Evolutionary conservation across 2,113 vertebrate genomes (phyloP).

Genomic region (Myrmecobius fasciatus): DNA sequence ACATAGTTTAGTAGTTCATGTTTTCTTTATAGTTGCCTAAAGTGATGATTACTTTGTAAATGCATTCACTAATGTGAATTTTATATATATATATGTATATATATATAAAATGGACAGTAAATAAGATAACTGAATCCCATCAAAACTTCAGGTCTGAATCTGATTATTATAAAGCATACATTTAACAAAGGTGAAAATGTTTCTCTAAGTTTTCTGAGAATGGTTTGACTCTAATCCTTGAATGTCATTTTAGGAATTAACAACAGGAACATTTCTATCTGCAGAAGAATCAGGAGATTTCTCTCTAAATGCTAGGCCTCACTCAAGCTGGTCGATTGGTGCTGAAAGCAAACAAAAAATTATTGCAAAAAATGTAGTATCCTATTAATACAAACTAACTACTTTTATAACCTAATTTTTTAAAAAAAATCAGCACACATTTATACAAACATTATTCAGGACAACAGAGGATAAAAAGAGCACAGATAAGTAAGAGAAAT

Average conservation of each 20-base stretch:
- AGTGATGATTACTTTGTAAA: neutral
- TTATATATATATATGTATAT: neutral
- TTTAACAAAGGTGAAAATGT: neutral
- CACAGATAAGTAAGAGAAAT: neutral
- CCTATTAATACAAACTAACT: neutral
- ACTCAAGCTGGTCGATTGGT: conserved; percentile 8
- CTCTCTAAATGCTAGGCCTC: neutral
- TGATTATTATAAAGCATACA: neutral
- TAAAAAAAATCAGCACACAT: neutral
- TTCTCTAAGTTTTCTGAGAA: conserved; percentile 43
- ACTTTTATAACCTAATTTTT: conserved; percentile 22
- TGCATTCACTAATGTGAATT: conserved; percentile 10
- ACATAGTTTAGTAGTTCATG: neutral
- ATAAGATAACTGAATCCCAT: neutral
- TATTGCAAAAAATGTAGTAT: neutral
- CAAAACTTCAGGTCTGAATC: neutral
- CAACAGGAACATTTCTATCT: neutral
- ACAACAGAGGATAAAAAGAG: neutral
- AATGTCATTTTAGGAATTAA: neutral
- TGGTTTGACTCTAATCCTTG: neutral
- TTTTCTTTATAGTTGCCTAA: neutral
- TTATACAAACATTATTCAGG: conserved; percentile 17
- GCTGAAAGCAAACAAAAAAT: conserved; percentile 40
- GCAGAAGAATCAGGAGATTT: neutral
- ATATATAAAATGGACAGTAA: neutral